Percentiles rank a stretch among this genome's conserved stretches.
Evolutionary conservation across 2,113 vertebrate species (phyloP).

Genomic region (Natator depressus): DNA sequence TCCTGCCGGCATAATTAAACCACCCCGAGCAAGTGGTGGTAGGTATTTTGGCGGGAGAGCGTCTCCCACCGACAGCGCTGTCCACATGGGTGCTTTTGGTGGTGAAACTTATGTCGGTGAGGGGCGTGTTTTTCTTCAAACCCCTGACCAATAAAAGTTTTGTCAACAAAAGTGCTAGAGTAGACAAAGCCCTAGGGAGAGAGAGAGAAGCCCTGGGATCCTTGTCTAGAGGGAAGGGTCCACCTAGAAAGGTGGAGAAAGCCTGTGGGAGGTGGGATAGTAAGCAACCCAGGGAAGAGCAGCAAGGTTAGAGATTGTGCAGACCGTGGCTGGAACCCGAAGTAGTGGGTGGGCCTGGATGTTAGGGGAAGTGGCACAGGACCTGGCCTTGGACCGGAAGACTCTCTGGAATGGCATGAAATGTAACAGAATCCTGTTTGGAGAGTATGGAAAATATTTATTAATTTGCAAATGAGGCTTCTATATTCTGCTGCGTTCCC

Average conservation of each 20-base stretch:
- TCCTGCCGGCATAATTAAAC: no score
- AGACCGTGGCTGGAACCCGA: background rate
- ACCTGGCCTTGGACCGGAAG: background rate
- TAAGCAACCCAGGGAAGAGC: background rate
- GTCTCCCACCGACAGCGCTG: no score
- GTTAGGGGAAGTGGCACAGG: background rate
- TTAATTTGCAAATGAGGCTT: background rate
- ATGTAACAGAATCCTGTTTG: background rate
- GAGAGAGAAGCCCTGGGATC: no score
- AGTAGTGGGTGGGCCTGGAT: background rate
- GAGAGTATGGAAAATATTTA: background rate
- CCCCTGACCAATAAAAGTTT: no score
- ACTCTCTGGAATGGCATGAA: background rate
- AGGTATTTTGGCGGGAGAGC: no score
- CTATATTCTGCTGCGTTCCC: background rate
- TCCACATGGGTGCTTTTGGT: no score
- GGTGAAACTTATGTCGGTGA: no score
- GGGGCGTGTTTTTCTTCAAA: no score
- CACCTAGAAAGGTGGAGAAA: background rate
- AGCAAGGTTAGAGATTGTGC: background rate
- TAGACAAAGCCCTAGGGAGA: no score
- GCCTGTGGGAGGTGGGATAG: background rate
- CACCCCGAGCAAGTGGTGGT: no score
- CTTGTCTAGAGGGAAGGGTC: background rate
- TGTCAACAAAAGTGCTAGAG: no score